phyloP scores from a whole-genome alignment of 2,888 invertebrate genomes.

The Leucoma salicis region DNA sequence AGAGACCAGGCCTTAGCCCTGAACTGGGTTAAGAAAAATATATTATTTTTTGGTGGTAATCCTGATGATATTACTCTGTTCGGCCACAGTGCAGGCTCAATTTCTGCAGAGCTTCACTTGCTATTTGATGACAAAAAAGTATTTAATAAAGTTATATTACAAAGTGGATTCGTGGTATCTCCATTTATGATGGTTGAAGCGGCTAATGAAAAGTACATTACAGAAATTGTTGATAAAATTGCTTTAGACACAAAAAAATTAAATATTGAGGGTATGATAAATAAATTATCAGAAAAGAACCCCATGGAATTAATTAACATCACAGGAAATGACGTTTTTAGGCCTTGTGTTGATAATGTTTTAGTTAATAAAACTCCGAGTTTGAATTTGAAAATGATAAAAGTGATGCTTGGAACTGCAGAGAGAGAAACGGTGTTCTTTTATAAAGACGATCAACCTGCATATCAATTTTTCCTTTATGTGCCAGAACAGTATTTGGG shows the following conservation, averaged over 20 bases:
- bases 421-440: background rate
- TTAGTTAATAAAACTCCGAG: background rate
- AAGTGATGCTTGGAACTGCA: background rate
- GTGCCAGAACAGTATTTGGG: background rate
- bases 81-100: constrained; percentile 38
- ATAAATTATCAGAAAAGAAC: background rate
- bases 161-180: constrained; percentile 20
- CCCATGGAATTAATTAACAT: background rate
- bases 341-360: constrained; percentile 1
- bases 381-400: background rate
- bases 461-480: background rate
- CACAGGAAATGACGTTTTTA: background rate
- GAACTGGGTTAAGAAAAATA: constrained; percentile 40
- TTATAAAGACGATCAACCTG: background rate
- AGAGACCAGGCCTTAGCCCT: constrained; percentile 38
- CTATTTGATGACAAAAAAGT: constrained; percentile 31
- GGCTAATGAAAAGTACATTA: constrained; percentile 7
- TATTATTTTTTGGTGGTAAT: constrained; percentile 38
- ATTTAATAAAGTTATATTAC: constrained; percentile 33
- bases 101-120: constrained; percentile 32
- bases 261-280: background rate
- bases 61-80: constrained; percentile 24
- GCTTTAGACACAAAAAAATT: background rate
- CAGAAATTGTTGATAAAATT: constrained; percentile 13
- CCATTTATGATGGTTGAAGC: constrained; percentile 14